phyloP scores from a whole-genome alignment of 2,888 invertebrate genomes.

The Eretmocerus hayati region DNA sequence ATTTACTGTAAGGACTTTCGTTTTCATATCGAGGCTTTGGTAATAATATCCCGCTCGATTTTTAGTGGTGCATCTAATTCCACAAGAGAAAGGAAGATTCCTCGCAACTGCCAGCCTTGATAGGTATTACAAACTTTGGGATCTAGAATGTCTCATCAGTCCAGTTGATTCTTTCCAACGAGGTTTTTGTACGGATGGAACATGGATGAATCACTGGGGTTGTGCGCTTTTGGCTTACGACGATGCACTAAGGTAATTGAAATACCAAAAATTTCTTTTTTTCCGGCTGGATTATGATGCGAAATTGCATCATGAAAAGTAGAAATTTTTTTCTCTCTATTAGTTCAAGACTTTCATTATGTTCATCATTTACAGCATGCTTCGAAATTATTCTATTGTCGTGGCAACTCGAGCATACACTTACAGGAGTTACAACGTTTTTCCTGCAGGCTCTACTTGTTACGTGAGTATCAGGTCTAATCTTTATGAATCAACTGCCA shows the following conservation, averaged over 20 bases:
- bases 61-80: slow-evolving; percentile 46
- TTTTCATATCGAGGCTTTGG: slow-evolving; percentile 1
- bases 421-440: slow-evolving; percentile 37
- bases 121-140: slow-evolving; percentile 64
- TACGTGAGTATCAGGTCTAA: slow-evolving; percentile 41
- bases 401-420: slow-evolving; percentile 42
- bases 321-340: too few species aligned
- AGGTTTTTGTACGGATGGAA: slow-evolving; percentile 47
- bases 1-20: too few species aligned
- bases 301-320: too few species aligned
- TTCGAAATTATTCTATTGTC: slow-evolving; percentile 39
- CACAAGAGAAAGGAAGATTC: slow-evolving; percentile 56
- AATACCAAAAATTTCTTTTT: too few species aligned
- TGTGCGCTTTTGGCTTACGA: slow-evolving; percentile 45
- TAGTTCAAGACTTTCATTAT: too few species aligned
- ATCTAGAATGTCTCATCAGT: slow-evolving; percentile 50
- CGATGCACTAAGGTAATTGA: slow-evolving; percentile 43
- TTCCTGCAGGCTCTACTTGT: slow-evolving; percentile 45
- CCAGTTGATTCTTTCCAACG: slow-evolving; percentile 44
- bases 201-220: slow-evolving; percentile 52
- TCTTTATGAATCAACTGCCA: too few species aligned
- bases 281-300: too few species aligned
- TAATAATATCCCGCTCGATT: background rate
- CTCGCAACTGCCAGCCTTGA: slow-evolving; percentile 62
- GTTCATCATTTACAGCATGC: slow-evolving; percentile 30